These are phyloP conservation scores for Callyntrura sp. DNA, from an alignment of 2,888 invertebrate genomes.

Conservation along the genomic window DNA sequence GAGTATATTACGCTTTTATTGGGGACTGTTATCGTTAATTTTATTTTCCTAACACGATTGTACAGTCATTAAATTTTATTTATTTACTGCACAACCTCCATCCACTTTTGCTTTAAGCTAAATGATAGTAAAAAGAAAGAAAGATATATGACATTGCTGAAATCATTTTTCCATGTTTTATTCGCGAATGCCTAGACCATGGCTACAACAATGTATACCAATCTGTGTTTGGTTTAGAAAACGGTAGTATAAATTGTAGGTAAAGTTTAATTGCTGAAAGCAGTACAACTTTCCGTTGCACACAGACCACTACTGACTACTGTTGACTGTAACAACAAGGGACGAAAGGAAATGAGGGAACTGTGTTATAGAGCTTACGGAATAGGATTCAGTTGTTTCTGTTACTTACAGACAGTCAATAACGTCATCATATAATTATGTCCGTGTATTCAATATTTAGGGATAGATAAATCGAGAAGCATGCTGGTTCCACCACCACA, in stretches of 20 bases:
- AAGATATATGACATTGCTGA: slow-evolving; percentile 27
- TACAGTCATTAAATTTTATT: slow-evolving; percentile 43
- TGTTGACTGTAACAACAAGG: neutral
- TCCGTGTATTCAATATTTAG: neutral
- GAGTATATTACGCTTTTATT: neutral
- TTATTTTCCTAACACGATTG: slow-evolving; percentile 36
- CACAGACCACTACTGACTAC: too few relatives aligned
- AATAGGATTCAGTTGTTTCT: slow-evolving; percentile 22
- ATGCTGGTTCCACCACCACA: neutral
- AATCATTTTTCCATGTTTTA: slow-evolving; percentile 26
- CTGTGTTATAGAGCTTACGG: neutral
- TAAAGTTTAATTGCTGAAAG: neutral
- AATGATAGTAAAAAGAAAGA: slow-evolving; percentile 29
- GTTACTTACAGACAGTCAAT: neutral
- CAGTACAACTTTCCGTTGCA: neutral
- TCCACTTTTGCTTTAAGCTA: neutral
- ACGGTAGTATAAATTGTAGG: neutral
- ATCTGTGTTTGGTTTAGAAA: neutral
- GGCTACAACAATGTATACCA: neutral
- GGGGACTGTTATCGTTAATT: slow-evolving; percentile 15
- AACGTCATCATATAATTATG: slow-evolving; percentile 28
- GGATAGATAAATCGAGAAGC: neutral
- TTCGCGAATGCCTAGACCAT: neutral
- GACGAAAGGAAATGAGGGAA: slow-evolving; percentile 39
- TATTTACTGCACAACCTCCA: slow-evolving; percentile 18